Evolutionary conservation across 2,888 invertebrate genomes (phyloP).

Genomic region (Erebia aethiops): DNA sequence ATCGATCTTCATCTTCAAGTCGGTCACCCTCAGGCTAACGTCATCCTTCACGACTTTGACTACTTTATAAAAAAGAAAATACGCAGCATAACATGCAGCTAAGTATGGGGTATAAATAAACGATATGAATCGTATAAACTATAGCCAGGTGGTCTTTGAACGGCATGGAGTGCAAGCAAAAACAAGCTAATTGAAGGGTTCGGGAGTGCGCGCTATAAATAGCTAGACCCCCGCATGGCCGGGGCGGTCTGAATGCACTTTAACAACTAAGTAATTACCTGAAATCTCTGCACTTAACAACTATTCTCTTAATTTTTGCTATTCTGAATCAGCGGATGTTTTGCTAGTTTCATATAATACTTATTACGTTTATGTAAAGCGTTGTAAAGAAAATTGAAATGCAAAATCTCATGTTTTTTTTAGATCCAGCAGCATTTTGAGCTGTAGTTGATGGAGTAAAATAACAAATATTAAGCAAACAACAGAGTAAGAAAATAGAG

Average conservation of each 20-base stretch:
- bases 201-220: conserved; percentile 49
- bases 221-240: conserved; percentile 49
- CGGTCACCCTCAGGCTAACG: no score
- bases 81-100: background rate
- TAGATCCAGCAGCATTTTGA: no score
- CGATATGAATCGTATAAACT: background rate
- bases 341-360: background rate
- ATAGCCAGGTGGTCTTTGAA: conserved; percentile 17
- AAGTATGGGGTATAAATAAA: conserved; percentile 1
- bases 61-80: no score
- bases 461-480: no score
- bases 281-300: background rate
- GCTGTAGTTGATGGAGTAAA: no score
- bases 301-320: background rate
- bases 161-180: conserved; percentile 30
- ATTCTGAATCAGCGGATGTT: background rate
- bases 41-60: no score
- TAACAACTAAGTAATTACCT: background rate
- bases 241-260: conserved; percentile 17
- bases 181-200: conserved; percentile 41
- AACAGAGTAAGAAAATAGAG: no score
- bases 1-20: no score
- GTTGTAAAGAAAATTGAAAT: no score
- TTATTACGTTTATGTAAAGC: no score
- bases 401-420: no score